A percentile compares a stretch with the other conserved stretches of the same genome.
These are phyloP conservation scores for Theodoxus fluviatilis DNA, from an alignment of 2,888 invertebrate genomes.

Conservation along the genomic window DNA sequence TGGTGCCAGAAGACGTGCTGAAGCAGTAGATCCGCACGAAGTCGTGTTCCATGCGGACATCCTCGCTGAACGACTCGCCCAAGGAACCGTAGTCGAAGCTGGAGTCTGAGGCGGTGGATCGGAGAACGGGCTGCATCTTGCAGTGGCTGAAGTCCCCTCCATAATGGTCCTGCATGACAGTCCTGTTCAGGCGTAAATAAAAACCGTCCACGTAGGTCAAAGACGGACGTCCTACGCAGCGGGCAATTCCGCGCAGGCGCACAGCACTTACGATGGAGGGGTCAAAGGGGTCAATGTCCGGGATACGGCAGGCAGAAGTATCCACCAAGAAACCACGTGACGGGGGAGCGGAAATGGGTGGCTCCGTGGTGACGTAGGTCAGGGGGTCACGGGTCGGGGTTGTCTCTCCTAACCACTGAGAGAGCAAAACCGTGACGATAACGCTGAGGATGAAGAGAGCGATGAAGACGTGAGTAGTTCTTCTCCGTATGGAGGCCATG, in stretches of 20 bases:
- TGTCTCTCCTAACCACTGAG: no score
- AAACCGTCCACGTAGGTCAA: conserved; percentile 49
- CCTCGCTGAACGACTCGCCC: conserved; percentile 33
- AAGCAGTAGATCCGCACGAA: conserved; percentile 56
- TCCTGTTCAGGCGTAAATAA: conserved; percentile 41
- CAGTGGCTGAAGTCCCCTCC: conserved; percentile 51
- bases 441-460: conserved; percentile 6
- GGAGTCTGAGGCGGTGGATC: conserved; percentile 39
- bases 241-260: conserved; percentile 34
- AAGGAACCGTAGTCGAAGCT: conserved; percentile 36
- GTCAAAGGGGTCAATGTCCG: conserved; percentile 57
- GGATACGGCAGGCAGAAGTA: conserved; percentile 56
- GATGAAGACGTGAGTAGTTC: no score
- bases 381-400: conserved; percentile 23
- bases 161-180: conserved; percentile 36
- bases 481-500: no score
- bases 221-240: conserved; percentile 41
- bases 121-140: conserved; percentile 46
- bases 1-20: conserved; percentile 39
- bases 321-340: conserved; percentile 47
- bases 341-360: not conserved
- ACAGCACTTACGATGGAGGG: conserved; percentile 41
- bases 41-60: conserved; percentile 43
- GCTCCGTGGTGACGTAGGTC: not conserved
- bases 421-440: no score